A percentile compares a stretch with the other conserved stretches of the same genome.
Conservation (phyloP, 2,797 vertebrate genomes). For the Thamnophis elegans region DNA sequence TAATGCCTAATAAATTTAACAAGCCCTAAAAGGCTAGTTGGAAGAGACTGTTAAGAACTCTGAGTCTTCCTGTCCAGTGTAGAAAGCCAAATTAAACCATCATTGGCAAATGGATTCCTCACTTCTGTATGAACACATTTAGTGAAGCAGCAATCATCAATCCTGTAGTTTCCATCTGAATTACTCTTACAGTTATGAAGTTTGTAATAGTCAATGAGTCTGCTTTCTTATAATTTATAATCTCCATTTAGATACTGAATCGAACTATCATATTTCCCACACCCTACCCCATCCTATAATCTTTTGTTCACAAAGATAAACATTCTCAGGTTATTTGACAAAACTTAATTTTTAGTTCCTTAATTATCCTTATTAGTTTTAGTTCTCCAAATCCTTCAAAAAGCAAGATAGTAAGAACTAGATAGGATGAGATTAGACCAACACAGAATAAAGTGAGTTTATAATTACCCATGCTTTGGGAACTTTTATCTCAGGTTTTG, state of each 20-base stretch:
- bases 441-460: background rate
- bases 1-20: background rate
- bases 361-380: background rate
- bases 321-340: background rate
- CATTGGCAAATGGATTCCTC: background rate
- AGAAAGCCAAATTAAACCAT: background rate
- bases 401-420: background rate
- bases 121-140: background rate
- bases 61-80: background rate
- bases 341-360: background rate
- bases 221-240: background rate
- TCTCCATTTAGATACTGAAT: background rate
- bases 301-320: background rate
- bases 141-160: background rate
- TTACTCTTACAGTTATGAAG: background rate
- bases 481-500: background rate
- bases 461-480: background rate
- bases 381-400: background rate
- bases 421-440: background rate
- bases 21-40: background rate
- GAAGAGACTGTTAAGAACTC: background rate
- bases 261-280: background rate
- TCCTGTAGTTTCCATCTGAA: background rate
- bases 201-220: background rate
- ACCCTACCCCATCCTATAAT: background rate